Conservation (phyloP, 2,888 invertebrate species). For the Aporophyla nigra region DNA sequence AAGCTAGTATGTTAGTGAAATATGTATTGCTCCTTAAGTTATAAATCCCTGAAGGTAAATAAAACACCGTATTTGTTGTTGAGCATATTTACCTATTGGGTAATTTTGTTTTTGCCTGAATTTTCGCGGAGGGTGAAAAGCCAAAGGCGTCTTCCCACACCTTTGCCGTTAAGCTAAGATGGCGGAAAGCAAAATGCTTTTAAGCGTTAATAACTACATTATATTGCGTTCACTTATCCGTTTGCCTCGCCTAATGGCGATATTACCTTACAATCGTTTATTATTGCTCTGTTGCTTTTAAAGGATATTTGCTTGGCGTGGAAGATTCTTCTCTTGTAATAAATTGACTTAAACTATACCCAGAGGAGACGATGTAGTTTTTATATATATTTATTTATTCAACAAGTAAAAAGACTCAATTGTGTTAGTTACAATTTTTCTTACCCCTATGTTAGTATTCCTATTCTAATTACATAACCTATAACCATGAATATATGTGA, state of each 20-base stretch:
- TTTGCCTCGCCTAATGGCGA: slow-evolving; percentile 36
- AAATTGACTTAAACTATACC: neutral
- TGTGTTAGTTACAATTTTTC: no score
- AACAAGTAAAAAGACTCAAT: no score
- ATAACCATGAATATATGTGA: no score
- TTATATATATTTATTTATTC: no score
- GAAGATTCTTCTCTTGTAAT: neutral
- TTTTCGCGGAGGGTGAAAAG: slow-evolving; percentile 22
- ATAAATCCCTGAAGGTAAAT: slow-evolving; percentile 57
- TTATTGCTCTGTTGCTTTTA: slow-evolving; percentile 2
- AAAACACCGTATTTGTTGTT: slow-evolving; percentile 40
- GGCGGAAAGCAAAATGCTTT: slow-evolving; percentile 38
- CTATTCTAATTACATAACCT: no score
- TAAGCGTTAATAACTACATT: slow-evolving; percentile 38
- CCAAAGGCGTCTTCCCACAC: slow-evolving; percentile 31
- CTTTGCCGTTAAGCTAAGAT: neutral
- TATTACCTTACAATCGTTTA: slow-evolving; percentile 35
- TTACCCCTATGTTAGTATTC: no score
- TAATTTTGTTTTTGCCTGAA: slow-evolving; percentile 35
- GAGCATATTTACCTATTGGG: slow-evolving; percentile 15
- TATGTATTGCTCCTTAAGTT: slow-evolving; percentile 45
- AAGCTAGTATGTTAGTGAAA: slow-evolving; percentile 18
- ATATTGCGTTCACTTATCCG: slow-evolving; percentile 30
- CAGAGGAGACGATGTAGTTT: no score
- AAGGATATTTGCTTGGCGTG: neutral